Percentiles rank a stretch among this genome's conserved stretches.
Evolutionary conservation across 1,140 invertebrate genomes (phyloP).

Genomic region (Trichonephila clavipes): DNA sequence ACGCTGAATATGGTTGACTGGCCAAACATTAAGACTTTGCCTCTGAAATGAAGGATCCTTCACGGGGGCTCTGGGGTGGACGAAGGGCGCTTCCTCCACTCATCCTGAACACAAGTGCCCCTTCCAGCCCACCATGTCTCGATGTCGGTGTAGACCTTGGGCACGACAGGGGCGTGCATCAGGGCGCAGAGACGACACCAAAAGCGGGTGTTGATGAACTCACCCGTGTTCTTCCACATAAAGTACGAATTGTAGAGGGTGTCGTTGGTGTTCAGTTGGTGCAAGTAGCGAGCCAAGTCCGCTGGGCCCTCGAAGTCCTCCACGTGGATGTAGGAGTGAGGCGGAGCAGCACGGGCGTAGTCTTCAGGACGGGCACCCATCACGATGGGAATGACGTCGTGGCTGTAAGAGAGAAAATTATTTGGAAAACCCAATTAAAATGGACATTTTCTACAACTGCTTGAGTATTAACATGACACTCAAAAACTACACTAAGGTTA

Average conservation of each 20-base stretch:
- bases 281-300: constrained; percentile 92
- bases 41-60: neutral
- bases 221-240: constrained; percentile 92
- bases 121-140: constrained; percentile 79
- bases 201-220: constrained; percentile 96
- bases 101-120: constrained; percentile 60
- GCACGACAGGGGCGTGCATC: constrained; percentile 86
- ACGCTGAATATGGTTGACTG: too few relatives aligned
- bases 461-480: too few relatives aligned
- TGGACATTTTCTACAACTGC: too few relatives aligned
- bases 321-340: constrained; percentile 94
- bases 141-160: constrained; percentile 84
- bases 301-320: constrained; percentile 94
- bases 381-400: constrained; percentile 94
- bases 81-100: constrained; percentile 17
- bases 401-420: constrained; percentile 83
- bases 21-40: neutral
- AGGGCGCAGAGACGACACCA: constrained; percentile 97
- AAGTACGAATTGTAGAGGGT: constrained; percentile 95
- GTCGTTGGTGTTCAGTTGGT: constrained; percentile 91
- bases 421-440: too few relatives aligned
- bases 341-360: constrained; percentile 92
- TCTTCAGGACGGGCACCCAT: constrained; percentile 96
- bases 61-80: neutral
- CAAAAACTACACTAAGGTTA: too few relatives aligned